A percentile compares a stretch with the other conserved stretches of the same genome.
Evolutionary conservation across 2,888 invertebrate species (phyloP).

Genomic region (Tachina lurida): DNA sequence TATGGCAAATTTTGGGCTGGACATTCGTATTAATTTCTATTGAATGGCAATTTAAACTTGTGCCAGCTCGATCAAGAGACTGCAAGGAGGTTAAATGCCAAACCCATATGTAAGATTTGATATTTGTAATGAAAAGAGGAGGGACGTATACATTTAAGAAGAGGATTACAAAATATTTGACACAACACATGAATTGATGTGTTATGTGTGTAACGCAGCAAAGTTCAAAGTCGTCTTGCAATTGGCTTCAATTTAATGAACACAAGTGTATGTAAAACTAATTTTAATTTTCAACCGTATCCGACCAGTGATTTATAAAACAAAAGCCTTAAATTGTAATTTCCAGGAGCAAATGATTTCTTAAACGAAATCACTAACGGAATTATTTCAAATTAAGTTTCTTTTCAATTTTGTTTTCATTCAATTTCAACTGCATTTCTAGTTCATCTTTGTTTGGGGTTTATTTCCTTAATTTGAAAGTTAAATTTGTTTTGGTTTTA

Average conservation of each 20-base stretch:
- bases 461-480: background rate
- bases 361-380: background rate
- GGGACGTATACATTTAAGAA: too few relatives aligned
- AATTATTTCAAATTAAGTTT: too few relatives aligned
- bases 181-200: background rate
- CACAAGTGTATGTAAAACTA: background rate
- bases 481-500: too few relatives aligned
- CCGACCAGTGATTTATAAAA: background rate
- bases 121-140: constrained; percentile 5
- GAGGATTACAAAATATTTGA: background rate
- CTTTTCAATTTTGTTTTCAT: background rate
- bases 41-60: constrained; percentile 16
- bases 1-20: constrained; percentile 10
- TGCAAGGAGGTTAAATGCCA: constrained; percentile 54
- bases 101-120: constrained; percentile 21
- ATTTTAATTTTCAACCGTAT: background rate
- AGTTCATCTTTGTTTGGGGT: background rate
- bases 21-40: constrained; percentile 31
- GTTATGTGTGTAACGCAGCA: background rate
- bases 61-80: constrained; percentile 1
- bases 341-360: background rate
- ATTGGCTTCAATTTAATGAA: background rate
- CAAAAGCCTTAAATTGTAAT: background rate
- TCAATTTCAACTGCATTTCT: background rate
- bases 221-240: background rate